phyloP scores from a whole-genome alignment of 2,797 vertebrate genomes.

The Microctenopoma steveboyesi region DNA sequence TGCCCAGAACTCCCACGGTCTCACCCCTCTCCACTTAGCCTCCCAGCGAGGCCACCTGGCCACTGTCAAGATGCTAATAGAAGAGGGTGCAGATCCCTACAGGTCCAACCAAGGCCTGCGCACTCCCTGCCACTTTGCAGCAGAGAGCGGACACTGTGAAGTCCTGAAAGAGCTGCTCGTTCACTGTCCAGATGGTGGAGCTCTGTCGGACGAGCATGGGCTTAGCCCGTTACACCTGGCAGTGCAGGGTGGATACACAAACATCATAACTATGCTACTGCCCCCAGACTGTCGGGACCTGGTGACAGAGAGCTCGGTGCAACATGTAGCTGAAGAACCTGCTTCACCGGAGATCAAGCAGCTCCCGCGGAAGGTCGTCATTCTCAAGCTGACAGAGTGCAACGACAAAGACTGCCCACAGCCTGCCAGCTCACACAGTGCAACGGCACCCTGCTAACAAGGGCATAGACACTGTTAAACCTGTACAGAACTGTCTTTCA shows the following conservation, averaged over 20 bases:
- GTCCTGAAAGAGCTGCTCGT: conserved; percentile 88
- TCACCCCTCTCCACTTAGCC: conserved; percentile 90
- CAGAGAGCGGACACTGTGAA: conserved; percentile 87
- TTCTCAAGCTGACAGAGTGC: conserved; percentile 83
- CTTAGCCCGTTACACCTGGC: conserved; percentile 88
- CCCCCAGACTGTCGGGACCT: conserved; percentile 60
- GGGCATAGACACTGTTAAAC: conserved; percentile 6
- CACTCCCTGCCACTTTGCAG: conserved; percentile 88
- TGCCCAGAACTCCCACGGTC: conserved; percentile 82
- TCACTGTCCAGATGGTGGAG: conserved; percentile 72
- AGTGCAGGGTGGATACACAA: conserved; percentile 80
- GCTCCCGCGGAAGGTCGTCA: conserved; percentile 83
- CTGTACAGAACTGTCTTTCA: conserved; percentile 38
- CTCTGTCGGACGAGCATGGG: conserved; percentile 82
- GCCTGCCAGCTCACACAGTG: conserved; percentile 41
- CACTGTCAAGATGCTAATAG: conserved; percentile 89
- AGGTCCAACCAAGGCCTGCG: conserved; percentile 74
- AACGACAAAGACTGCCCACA: conserved; percentile 60
- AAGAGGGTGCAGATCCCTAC: conserved; percentile 84
- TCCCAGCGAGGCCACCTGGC: conserved; percentile 87
- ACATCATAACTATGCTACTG: conserved; percentile 84
- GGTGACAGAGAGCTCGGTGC: conserved; percentile 44
- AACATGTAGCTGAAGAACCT: conserved; percentile 49
- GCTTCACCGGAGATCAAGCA: conserved; percentile 25
- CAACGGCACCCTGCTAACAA: conserved; percentile 72